phyloP scores from a whole-genome alignment of 2,888 invertebrate genomes.

The Patella depressa region DNA sequence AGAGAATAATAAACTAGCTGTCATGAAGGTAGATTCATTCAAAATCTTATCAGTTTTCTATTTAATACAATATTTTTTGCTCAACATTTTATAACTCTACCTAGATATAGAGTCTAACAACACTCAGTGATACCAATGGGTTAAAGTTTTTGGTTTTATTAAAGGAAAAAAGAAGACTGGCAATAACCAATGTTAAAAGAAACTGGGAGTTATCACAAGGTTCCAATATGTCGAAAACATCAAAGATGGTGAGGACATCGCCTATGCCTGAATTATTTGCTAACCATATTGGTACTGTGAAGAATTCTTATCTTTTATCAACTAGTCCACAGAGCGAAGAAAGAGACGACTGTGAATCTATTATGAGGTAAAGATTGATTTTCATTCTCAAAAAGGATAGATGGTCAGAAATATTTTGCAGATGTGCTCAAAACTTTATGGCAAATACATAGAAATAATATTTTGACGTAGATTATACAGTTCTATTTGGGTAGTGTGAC shows the following conservation, averaged over 20 bases:
- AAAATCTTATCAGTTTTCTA: neutral
- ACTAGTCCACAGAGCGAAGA: slow-evolving; percentile 41
- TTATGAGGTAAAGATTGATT: slow-evolving; percentile 47
- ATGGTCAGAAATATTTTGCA: no score
- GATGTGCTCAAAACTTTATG: no score
- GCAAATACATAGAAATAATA: no score
- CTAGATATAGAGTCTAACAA: no score
- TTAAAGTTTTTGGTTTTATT: neutral
- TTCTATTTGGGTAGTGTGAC: no score
- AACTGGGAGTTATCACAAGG: slow-evolving; percentile 71
- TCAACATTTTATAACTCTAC: no score
- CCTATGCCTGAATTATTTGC: slow-evolving; percentile 66
- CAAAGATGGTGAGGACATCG: slow-evolving; percentile 43
- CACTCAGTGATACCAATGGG: no score
- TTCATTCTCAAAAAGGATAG: no score
- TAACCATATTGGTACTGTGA: slow-evolving; percentile 63
- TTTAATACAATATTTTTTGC: no score
- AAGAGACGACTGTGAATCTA: slow-evolving; percentile 51
- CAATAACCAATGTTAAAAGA: slow-evolving; percentile 69
- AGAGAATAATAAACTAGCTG: slow-evolving; percentile 64
- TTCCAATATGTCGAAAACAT: slow-evolving; percentile 56
- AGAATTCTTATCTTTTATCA: slow-evolving; percentile 50
- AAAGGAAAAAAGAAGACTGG: slow-evolving; percentile 67
- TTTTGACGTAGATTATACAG: no score
- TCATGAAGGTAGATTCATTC: slow-evolving; percentile 60